These are phyloP conservation scores for Apaloderma vittatum DNA, from an alignment of 2,113 vertebrate genomes.

Conservation along the genomic window DNA sequence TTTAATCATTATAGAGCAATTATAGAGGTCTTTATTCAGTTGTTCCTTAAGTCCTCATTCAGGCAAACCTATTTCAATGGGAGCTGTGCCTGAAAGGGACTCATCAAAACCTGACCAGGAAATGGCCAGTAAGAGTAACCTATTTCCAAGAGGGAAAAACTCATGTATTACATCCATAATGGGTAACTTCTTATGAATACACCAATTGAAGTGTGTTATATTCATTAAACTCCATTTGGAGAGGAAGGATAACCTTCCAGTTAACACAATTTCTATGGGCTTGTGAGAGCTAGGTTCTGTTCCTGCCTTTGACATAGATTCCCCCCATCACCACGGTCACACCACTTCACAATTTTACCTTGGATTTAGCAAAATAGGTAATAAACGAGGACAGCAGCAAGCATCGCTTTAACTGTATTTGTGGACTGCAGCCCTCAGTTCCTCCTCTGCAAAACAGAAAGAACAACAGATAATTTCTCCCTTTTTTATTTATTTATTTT, in stretches of 20 bases:
- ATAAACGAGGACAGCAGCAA: not conserved
- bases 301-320: not conserved
- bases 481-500: not conserved
- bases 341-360: not conserved
- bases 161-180: slow-evolving; percentile 67
- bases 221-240: slow-evolving; percentile 64
- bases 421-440: not conserved
- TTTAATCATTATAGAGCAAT: slow-evolving; percentile 75
- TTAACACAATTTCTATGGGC: slow-evolving; percentile 50
- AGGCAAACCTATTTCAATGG: slow-evolving; percentile 71
- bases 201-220: slow-evolving; percentile 70
- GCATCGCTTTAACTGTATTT: not conserved
- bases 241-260: slow-evolving; percentile 65
- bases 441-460: not conserved
- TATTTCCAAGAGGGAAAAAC: slow-evolving; percentile 73
- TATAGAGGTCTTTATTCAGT: slow-evolving; percentile 71
- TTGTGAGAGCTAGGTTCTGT: not conserved
- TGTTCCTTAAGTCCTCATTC: slow-evolving; percentile 70
- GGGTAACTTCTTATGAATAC: slow-evolving; percentile 64
- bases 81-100: slow-evolving; percentile 66
- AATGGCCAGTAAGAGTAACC: slow-evolving; percentile 70
- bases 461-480: not conserved
- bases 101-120: slow-evolving; percentile 75
- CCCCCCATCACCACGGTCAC: not conserved
- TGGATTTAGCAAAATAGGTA: not conserved